Base-by-base conservation (phyloP, 1,140 invertebrate genomes). In the Drosophila hydei region DNA sequence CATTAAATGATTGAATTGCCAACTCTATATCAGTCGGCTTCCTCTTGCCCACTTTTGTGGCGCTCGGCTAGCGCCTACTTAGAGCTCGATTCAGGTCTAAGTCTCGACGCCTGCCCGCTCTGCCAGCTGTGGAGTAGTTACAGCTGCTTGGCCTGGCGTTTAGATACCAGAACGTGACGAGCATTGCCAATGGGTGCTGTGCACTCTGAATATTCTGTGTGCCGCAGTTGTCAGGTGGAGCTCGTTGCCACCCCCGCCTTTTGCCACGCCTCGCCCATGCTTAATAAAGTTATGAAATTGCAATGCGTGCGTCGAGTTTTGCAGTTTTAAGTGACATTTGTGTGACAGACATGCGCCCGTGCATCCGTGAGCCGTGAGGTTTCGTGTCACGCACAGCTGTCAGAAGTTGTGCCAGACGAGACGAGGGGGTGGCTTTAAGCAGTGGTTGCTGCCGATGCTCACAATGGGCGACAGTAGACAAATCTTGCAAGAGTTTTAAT, bases 301-400 rank as follows among this genome's bases (percentile, higher is more conserved):
- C 51, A 74, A 67, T 69, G 79, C 83, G 79, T 89, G 75, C 83
- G 62, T 51, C 43, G 75, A 58, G 78, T 73, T 70, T 67, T 56
- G 83, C 78, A 87, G 81, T 62, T 81, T 60, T 81, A 83, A 88
- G 84, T 88, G 83, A 89, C 83, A 88, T 88, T 88, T 88, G 72
- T 76, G 78, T 88, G 83, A 88, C 83, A 83, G 75, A 89, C 84
- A 83, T 88, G 79, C 61, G 75, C 65, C 51, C 83, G 78, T 80
- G 77, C 71, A 88, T 88, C 81, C 81, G 78, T 78, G 81, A 88
- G 60, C 63, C 65, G 65, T 48, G n/a, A n/a, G n/a, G n/a, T 60
- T 36, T 63, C 72, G 58, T 68, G 67, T 73, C 58, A 80, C 69
- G 72, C 60, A 60, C 73, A 59, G 65, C 51, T 56, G 64, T 73